These are phyloP conservation scores for Triplophysa dalaica DNA, from an alignment of 2,113 vertebrate genomes.

Conservation along the genomic window DNA sequence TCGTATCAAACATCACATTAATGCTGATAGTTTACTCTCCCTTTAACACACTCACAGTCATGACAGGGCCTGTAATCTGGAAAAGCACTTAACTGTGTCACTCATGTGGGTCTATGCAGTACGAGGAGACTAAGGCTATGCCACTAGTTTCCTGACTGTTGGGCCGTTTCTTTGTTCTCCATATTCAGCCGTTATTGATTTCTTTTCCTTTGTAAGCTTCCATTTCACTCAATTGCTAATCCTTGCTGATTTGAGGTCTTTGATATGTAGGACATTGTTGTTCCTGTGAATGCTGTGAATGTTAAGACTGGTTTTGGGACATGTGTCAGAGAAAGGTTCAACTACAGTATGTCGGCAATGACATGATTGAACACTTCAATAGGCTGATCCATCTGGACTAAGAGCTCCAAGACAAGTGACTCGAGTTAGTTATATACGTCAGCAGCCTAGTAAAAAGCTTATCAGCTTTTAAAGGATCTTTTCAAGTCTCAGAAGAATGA, in stretches of 20 bases:
- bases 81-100: not conserved
- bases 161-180: conserved; percentile 27
- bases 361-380: conserved; percentile 28
- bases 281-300: conserved; percentile 24
- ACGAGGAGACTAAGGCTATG: not conserved
- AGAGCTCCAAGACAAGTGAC: conserved; percentile 23
- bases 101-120: not conserved
- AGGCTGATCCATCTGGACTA: conserved; percentile 26
- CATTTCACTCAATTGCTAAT: conserved; percentile 33
- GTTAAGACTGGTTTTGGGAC: conserved; percentile 19
- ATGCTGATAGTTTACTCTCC: not conserved
- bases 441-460: not conserved
- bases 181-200: conserved; percentile 27
- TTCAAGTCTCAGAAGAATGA: conserved; percentile 13
- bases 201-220: conserved; percentile 11
- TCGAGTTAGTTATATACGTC: conserved; percentile 4
- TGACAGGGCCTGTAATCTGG: not conserved
- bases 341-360: conserved; percentile 19
- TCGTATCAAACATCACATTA: not conserved
- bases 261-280: conserved; percentile 31
- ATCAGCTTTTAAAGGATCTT: conserved; percentile 39
- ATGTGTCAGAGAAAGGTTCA: conserved; percentile 35
- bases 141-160: conserved; percentile 14
- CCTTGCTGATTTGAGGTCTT: conserved; percentile 16
- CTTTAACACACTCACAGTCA: not conserved